Evolutionary conservation across 2,888 invertebrate genomes (phyloP).

Genomic region (Kryphioiulus occultus): DNA sequence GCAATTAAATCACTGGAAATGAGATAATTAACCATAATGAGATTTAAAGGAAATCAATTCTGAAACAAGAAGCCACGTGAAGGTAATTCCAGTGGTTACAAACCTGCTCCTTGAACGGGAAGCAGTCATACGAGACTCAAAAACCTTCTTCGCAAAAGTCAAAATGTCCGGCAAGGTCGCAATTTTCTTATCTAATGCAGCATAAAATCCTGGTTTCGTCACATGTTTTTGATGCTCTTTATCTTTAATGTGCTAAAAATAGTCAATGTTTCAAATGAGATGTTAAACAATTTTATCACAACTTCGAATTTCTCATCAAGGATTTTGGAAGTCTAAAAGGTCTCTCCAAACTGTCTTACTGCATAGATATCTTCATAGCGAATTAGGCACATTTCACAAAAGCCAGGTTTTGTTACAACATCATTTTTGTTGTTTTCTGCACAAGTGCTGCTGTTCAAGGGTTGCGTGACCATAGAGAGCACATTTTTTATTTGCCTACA

Average conservation of each 20-base stretch:
- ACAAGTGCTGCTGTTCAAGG: not conserved
- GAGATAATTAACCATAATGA: not conserved
- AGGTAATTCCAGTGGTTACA: not conserved
- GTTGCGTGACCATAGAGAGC: not conserved
- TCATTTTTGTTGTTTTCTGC: not conserved
- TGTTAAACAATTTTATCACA: not conserved
- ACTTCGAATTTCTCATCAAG: not conserved
- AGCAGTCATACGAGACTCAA: not conserved
- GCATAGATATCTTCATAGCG: not conserved
- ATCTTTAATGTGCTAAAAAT: not conserved
- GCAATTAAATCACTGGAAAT: not conserved
- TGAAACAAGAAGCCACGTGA: too few species aligned
- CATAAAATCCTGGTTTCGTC: not conserved
- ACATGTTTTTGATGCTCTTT: not conserved
- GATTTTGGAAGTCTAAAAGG: not conserved
- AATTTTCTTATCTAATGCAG: not conserved
- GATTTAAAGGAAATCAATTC: too few species aligned
- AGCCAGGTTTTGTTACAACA: not conserved
- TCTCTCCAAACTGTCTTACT: not conserved
- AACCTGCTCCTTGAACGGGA: not conserved
- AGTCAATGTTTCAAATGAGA: too few species aligned
- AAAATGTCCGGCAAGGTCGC: not conserved
- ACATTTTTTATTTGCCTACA: not conserved
- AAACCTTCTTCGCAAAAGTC: not conserved
- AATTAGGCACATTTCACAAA: not conserved